Percentiles rank a stretch among this genome's conserved stretches.
phyloP scores from a whole-genome alignment of 2,113 vertebrate genomes.

The Chitala chitala region DNA sequence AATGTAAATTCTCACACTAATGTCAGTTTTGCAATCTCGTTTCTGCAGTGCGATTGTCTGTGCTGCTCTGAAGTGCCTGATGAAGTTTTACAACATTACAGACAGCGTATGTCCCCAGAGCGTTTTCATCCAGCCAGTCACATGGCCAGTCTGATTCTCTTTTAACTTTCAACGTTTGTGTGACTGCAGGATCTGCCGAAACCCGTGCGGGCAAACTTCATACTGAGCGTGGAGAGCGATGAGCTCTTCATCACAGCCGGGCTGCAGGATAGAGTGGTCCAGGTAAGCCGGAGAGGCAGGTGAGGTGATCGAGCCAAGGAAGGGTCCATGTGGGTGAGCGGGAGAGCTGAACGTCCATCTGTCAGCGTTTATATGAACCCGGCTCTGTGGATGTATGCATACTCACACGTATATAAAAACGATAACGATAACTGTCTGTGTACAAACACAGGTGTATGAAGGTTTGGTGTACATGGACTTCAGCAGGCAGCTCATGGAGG shows the following conservation, averaged over 20 bases:
- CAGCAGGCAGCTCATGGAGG: constrained; percentile 64
- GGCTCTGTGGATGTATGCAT: too few relatives aligned
- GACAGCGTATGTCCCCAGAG: constrained; percentile 54
- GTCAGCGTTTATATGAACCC: too few relatives aligned
- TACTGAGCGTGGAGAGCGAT: constrained; percentile 71
- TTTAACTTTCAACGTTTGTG: too few relatives aligned
- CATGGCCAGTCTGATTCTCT: too few relatives aligned
- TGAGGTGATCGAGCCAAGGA: too few relatives aligned
- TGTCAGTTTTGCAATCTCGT: too few relatives aligned
- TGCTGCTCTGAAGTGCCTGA: constrained; percentile 69
- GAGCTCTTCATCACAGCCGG: constrained; percentile 76
- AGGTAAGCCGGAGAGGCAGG: constrained; percentile 45
- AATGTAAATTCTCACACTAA: not conserved
- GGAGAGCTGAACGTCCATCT: not conserved
- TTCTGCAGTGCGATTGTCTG: constrained; percentile 67
- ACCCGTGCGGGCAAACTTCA: constrained; percentile 67
- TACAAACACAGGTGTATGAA: constrained; percentile 63
- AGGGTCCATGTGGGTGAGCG: not conserved
- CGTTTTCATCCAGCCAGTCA: not conserved
- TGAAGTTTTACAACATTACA: constrained; percentile 74
- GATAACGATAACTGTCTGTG: not conserved
- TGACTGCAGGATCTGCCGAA: constrained; percentile 65
- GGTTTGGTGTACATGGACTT: constrained; percentile 78
- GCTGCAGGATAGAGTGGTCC: constrained; percentile 72
- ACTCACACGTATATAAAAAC: too few relatives aligned